Evolutionary conservation across 2,797 vertebrate species (phyloP).

Genomic region (Centroberyx gerrardi): DNA sequence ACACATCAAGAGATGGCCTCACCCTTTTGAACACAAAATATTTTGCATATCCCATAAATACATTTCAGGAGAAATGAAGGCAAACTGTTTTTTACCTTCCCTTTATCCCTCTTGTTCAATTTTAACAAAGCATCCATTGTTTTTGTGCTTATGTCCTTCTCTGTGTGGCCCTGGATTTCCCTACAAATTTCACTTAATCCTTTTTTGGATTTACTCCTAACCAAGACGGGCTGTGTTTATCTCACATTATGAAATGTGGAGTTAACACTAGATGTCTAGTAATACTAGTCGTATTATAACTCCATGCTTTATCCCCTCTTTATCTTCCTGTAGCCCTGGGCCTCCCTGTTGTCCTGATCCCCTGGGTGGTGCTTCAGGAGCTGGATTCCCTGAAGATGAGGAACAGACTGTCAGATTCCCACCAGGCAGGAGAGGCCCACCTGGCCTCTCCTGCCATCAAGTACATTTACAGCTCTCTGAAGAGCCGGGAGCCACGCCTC

Average conservation of each 20-base stretch:
- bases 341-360: conserved; percentile 90
- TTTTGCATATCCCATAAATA: too few species aligned
- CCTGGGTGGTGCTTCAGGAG: conserved; percentile 97
- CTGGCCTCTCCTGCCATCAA: conserved; percentile 91
- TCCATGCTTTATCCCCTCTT: background rate
- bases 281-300: background rate
- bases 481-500: conserved; percentile 85
- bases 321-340: conserved; percentile 80
- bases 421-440: conserved; percentile 75
- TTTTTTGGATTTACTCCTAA: background rate
- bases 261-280: background rate
- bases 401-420: conserved; percentile 76
- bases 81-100: background rate
- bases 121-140: too few species aligned
- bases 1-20: too few species aligned
- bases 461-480: conserved; percentile 90
- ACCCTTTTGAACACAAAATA: too few species aligned
- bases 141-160: too few species aligned
- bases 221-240: background rate
- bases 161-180: background rate
- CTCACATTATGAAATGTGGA: background rate
- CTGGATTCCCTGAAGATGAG: conserved; percentile 92
- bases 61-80: too few species aligned
- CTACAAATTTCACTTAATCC: background rate
- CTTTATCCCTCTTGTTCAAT: too few species aligned